These are phyloP conservation scores for Drosophila simulans DNA, from an alignment of 1,140 invertebrate genomes.

Conservation along the genomic window DNA sequence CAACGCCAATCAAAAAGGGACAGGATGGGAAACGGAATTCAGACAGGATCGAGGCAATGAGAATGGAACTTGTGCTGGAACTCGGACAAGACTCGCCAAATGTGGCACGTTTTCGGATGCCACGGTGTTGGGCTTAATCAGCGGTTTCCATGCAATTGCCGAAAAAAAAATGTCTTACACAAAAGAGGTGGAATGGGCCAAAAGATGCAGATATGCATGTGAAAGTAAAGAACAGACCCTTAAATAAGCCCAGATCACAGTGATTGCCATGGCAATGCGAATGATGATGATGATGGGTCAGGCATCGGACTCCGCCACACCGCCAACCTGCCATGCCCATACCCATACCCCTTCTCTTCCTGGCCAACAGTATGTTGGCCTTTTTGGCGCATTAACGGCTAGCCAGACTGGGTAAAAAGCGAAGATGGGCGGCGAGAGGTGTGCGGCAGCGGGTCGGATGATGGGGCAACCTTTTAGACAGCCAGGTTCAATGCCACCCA, in stretches of 20 bases:
- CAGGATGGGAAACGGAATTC: slow-evolving; percentile 52
- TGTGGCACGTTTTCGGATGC: slow-evolving; percentile 76
- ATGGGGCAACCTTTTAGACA: slow-evolving; percentile 37
- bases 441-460: neutral
- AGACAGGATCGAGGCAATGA: slow-evolving; percentile 22
- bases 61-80: slow-evolving; percentile 13
- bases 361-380: slow-evolving; percentile 52
- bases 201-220: slow-evolving; percentile 60
- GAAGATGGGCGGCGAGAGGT: neutral
- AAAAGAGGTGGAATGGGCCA: slow-evolving; percentile 19
- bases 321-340: neutral
- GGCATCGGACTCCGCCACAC: neutral
- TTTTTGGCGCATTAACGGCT: slow-evolving; percentile 79
- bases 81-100: slow-evolving; percentile 54
- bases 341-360: neutral
- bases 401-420: slow-evolving; percentile 23
- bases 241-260: slow-evolving; percentile 68
- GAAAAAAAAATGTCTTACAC: slow-evolving; percentile 54
- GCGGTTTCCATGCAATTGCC: slow-evolving; percentile 70
- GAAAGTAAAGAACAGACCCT: slow-evolving; percentile 76
- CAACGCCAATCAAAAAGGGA: slow-evolving; percentile 78
- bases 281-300: slow-evolving; percentile 26
- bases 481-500: slow-evolving; percentile 76
- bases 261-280: slow-evolving; percentile 50
- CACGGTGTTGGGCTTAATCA: slow-evolving; percentile 78